phyloP scores from a whole-genome alignment of 2,113 vertebrate species.

The Myxocyprinus asiaticus region DNA sequence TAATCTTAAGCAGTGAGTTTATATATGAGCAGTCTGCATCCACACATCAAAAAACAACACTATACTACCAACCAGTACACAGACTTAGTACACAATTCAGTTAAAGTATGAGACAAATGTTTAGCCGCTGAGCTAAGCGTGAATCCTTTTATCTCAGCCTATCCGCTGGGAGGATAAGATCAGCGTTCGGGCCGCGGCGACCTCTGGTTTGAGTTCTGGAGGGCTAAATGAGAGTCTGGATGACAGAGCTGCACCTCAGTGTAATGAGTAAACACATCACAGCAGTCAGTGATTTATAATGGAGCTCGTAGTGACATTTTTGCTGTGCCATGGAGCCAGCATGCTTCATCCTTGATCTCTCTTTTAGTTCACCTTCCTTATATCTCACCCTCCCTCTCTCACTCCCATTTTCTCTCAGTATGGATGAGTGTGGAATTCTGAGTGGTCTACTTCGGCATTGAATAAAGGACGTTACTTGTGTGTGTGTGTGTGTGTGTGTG shows the following conservation, averaged over 20 bases:
- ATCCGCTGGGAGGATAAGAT: slow-evolving; percentile 48
- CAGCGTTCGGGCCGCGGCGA: slow-evolving; percentile 23
- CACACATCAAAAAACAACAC: background rate
- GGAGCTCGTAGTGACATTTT: slow-evolving; percentile 70
- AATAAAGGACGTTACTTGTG: slow-evolving; percentile 65
- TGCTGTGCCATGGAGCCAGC: slow-evolving; percentile 55
- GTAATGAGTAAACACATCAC: slow-evolving; percentile 77
- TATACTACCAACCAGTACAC: background rate
- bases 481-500: slow-evolving; percentile 60
- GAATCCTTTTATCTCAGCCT: slow-evolving; percentile 22
- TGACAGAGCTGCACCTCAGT: slow-evolving; percentile 67
- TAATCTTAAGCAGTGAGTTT: background rate
- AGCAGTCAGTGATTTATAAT: slow-evolving; percentile 74
- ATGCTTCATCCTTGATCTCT: slow-evolving; percentile 50
- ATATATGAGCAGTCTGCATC: background rate
- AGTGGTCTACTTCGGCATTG: slow-evolving; percentile 58
- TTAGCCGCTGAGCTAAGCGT: slow-evolving; percentile 6
- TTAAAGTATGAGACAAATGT: slow-evolving; percentile 19
- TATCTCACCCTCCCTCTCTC: slow-evolving; percentile 14
- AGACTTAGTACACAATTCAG: background rate
- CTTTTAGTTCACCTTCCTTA: slow-evolving; percentile 43
- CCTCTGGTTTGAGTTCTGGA: slow-evolving; percentile 46
- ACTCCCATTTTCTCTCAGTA: slow-evolving; percentile 32
- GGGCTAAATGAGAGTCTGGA: slow-evolving; percentile 65
- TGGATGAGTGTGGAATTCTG: slow-evolving; percentile 65